Percentiles rank a stretch among this genome's conserved stretches.
These are phyloP conservation scores for Kryptolebias ocellatus DNA, from an alignment of 2,797 vertebrate genomes.

Conservation along the genomic window DNA sequence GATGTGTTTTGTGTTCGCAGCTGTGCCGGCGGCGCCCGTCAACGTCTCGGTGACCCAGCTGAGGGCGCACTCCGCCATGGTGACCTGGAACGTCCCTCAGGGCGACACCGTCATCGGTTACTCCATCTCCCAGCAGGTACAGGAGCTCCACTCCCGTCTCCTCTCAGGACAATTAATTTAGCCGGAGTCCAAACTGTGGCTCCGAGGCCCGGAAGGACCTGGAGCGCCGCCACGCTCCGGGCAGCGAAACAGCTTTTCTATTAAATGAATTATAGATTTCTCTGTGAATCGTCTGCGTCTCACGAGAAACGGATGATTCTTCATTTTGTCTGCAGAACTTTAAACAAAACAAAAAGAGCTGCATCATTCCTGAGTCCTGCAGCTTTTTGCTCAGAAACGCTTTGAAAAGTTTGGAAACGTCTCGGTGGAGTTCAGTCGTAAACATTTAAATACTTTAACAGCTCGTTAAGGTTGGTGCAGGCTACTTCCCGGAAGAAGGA, in stretches of 20 bases:
- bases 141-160: neutral
- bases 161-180: constrained; percentile 45
- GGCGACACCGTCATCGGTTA: constrained; percentile 96
- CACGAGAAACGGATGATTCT: neutral
- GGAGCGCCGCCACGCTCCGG: constrained; percentile 5
- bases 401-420: constrained; percentile 23
- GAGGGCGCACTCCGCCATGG: constrained; percentile 92
- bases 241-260: constrained; percentile 21
- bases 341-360: constrained; percentile 34
- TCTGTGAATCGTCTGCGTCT: constrained; percentile 33
- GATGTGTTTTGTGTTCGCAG: constrained; percentile 47
- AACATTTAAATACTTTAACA: constrained; percentile 14
- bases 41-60: constrained; percentile 96
- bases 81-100: constrained; percentile 96
- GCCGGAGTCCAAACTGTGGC: constrained; percentile 47
- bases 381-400: constrained; percentile 13
- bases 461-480: constrained; percentile 13
- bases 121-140: constrained; percentile 94
- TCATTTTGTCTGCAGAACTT: constrained; percentile 11
- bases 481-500: neutral
- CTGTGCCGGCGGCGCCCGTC: constrained; percentile 90
- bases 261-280: constrained; percentile 44
- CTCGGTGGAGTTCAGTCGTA: constrained; percentile 6
- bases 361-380: constrained; percentile 23
- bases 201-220: constrained; percentile 23